Percentiles rank a stretch among this genome's conserved stretches.
phyloP scores from a whole-genome alignment of 2,888 invertebrate species.

The Theretra japonica region DNA sequence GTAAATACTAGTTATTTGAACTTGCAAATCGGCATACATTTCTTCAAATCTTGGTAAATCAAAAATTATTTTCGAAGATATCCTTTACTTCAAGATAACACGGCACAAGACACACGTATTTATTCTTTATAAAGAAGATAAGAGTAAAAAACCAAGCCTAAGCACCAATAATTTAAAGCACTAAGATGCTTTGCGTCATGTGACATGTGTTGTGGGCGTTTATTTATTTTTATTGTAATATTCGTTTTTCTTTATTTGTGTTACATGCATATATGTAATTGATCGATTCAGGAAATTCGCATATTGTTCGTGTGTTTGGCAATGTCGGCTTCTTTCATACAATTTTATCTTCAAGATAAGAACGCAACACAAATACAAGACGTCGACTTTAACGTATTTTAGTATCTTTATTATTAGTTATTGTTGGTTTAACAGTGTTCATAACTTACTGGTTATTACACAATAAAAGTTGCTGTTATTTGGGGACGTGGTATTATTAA shows the following conservation, averaged over 20 bases:
- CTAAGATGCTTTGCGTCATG: neutral
- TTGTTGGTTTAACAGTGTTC: neutral
- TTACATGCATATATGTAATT: constrained; percentile 1
- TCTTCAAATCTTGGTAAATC: too few species aligned
- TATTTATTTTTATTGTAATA: constrained; percentile 1
- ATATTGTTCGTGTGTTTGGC: neutral
- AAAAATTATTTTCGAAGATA: too few species aligned
- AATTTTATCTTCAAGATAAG: constrained; percentile 35
- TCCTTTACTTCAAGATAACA: too few species aligned
- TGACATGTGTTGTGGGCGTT: neutral
- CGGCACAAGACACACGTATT: too few species aligned
- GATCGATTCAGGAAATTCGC: constrained; percentile 9
- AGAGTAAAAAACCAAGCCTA: neutral
- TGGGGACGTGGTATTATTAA: too few species aligned
- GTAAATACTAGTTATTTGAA: too few species aligned
- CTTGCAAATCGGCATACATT: too few species aligned
- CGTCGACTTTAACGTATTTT: constrained; percentile 28
- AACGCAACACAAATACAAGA: constrained; percentile 32
- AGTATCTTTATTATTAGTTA: constrained; percentile 3
- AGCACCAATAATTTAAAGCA: neutral
- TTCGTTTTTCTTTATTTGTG: constrained; percentile 15
- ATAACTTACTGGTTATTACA: too few species aligned
- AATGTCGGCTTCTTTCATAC: constrained; percentile 31
- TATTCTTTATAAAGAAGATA: too few species aligned
- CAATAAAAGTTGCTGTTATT: too few species aligned